Evolutionary conservation across 2,888 invertebrate genomes (phyloP), one percentile per base, ranked within the genome.

Genomic region (Brenthis hecate): DNA sequence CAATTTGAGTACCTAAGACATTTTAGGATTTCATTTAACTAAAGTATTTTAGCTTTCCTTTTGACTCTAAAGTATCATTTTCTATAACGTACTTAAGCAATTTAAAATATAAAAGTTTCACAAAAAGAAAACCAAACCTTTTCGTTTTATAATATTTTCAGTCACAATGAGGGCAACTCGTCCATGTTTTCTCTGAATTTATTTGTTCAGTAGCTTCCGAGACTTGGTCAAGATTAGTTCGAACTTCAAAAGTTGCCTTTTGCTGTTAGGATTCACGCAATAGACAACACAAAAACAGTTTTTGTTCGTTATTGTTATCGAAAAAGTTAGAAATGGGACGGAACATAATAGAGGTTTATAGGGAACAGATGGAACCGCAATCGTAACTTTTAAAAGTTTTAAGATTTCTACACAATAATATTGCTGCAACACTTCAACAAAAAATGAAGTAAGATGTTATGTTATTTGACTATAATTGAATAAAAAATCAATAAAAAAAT

Each of bases 281-380:
- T 72, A 73, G 69, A 72, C 74, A 71, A 73, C 70, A 70, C 69
- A 68, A 68, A 62, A 72, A 75, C 73, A 73, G 73, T 75, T 77
- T 76, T 75, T 74, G 74, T 77, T 74, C 61, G 70, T 76, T 75
- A 77, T 74, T 74, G 73, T 78, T 78, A 77, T 78, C 74, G 76
- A 75, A 77, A 78, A 78, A 78, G 74, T 78, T 77, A 56, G 65
- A 58, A 67, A 63, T 64, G 63, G 70, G 60, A 61, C 58, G 66
- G 65, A 66, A 70, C 68, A 72, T 75, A 73, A 76, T 74, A 72
- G 71, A 75, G 70, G 71, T 74, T 75, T 74, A 74, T 76, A 73
- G 71, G 70, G 68, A 71, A 74, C 70, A 72, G 70, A 73, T 71
- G 70, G 72, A 69, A 65, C 57, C 56, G 47, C 72, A 56, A 57